Conservation (phyloP, 1,140 invertebrate species). For the Drosophila rufa region DNA sequence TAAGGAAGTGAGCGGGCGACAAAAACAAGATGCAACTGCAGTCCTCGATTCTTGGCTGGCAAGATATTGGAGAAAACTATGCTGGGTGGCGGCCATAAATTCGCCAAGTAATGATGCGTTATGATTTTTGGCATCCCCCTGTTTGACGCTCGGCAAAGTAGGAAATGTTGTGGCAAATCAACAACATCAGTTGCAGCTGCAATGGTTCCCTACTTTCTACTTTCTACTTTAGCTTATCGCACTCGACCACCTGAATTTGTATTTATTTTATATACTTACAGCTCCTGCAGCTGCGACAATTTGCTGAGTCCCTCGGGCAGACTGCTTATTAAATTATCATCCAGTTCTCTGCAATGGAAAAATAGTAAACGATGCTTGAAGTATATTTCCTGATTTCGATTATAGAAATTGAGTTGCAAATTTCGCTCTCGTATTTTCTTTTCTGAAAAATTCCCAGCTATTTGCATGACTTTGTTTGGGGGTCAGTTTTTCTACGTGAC, state of each 20-base stretch:
- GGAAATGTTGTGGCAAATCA: constrained; percentile 65
- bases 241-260: constrained; percentile 50
- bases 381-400: constrained; percentile 52
- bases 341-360: constrained; percentile 88
- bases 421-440: constrained; percentile 19
- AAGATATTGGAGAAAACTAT: constrained; percentile 11
- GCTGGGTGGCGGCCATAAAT: constrained; percentile 68
- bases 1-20: constrained; percentile 32
- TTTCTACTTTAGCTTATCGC: constrained; percentile 37
- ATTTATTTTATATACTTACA: constrained; percentile 87
- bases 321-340: constrained; percentile 90
- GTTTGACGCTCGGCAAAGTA: constrained; percentile 70
- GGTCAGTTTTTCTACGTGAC: constrained; percentile 69
- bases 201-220: constrained; percentile 22
- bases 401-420: constrained; percentile 63
- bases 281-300: constrained; percentile 88
- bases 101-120: constrained; percentile 82
- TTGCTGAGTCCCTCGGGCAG: constrained; percentile 89
- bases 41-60: constrained; percentile 14
- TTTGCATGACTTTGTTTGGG: constrained; percentile 54
- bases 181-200: constrained; percentile 27
- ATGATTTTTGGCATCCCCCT: constrained; percentile 82
- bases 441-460: constrained; percentile 10
- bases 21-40: constrained; percentile 65
- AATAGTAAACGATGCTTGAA: constrained; percentile 42